Evolutionary conservation across 2,797 vertebrate genomes (phyloP), one percentile per base, ranked within the genome.

Genomic region (Decapterus maruadsi): DNA sequence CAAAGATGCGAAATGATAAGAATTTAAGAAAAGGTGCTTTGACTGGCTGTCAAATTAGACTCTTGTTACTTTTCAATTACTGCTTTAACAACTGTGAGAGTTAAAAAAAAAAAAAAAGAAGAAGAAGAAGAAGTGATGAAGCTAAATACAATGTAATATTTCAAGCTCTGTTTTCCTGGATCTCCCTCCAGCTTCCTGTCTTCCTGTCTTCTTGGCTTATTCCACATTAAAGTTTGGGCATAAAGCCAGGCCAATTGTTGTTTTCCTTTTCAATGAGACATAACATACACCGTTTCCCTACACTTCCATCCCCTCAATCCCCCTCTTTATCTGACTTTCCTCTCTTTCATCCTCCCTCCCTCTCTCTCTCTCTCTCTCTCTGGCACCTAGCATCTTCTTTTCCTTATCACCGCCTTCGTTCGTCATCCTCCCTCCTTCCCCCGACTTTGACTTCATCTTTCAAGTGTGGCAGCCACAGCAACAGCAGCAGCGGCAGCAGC

Each of bases 391-490:
- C 87, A 70, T 91, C 90, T 85, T 93, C 90, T 78, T 91, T 88
- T 87, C 81, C 94, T 95, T 95, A 95, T 96, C 95, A 81, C 68
- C 58, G 72, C 72, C 84, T 89, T 81, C 77, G 73, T 84, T 79
- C 71, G 84, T 87, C 89, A 80, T 83, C 84, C 79, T 82, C 86
- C 76, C 83, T 83, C 86, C 83, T 86, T 82, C 77, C 34, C 85
- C 69, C 66, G 87, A 90, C 92, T 94, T 95, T 90, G 84, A 90
- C 94, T 94, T 90, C 93, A 91, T 95, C 95, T 92, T 90, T 87
- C 69, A 87, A 34, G 38, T 78, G 85, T 80, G 14, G 89, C 42
- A 67, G 91, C 80, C n/a, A n/a, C 77, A 48, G 50, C 70, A 46
- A 71, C 85, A 50, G 87, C 38, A 55, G 90, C 80, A 78, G 43